These are phyloP conservation scores for Volucella zonaria DNA, from an alignment of 2,888 invertebrate species.

Conservation along the genomic window DNA sequence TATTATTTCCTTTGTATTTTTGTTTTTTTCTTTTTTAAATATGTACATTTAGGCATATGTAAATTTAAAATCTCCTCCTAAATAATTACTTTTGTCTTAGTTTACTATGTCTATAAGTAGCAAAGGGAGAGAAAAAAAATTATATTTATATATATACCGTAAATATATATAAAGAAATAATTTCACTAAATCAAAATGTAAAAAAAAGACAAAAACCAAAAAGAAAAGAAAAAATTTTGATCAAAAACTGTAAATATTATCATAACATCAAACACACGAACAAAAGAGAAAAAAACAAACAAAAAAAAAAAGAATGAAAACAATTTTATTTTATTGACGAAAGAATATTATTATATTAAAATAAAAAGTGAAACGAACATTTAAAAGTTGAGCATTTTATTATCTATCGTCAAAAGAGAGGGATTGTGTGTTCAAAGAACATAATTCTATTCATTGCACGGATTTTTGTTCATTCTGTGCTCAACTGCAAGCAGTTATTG, in stretches of 20 bases:
- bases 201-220: background rate
- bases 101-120: conserved; percentile 52
- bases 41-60: too few species aligned
- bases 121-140: conserved; percentile 12
- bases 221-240: background rate
- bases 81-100: conserved; percentile 29
- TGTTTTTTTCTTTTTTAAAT: too few species aligned
- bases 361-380: conserved; percentile 62
- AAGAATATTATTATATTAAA: conserved; percentile 57
- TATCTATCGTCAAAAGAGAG: background rate
- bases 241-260: conserved; percentile 51
- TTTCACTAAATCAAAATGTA: conserved; percentile 48
- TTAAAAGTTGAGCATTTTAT: conserved; percentile 38
- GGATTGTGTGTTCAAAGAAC: background rate
- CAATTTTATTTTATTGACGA: conserved; percentile 68
- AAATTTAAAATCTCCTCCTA: conserved; percentile 51
- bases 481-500: too few species aligned
- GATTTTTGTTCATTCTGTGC: too few species aligned
- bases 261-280: conserved; percentile 6
- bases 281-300: conserved; percentile 22
- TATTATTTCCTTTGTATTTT: background rate
- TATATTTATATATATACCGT: conserved; percentile 50
- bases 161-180: conserved; percentile 48
- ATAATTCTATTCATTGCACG: too few species aligned
- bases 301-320: conserved; percentile 49